These are phyloP conservation scores for Oikopleura albicans DNA, from an alignment of 23 tunicate genomes.

Conservation along the genomic window DNA sequence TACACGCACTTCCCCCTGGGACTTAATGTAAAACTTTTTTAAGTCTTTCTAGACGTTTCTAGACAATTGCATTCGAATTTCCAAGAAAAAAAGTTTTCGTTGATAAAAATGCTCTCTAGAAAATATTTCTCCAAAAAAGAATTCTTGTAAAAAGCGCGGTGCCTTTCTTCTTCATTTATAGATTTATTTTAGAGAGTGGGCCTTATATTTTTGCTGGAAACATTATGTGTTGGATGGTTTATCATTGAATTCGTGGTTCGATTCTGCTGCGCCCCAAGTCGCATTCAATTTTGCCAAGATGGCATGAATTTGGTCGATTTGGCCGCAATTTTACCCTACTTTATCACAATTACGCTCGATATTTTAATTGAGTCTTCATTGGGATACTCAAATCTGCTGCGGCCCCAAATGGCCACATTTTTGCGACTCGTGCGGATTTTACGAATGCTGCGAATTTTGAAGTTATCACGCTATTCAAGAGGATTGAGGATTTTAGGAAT, in stretches of 20 bases:
- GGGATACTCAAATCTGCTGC: slow-evolving; percentile 1
- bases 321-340: slow-evolving; percentile 76
- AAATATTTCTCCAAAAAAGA: too few species aligned
- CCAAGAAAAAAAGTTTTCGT: too few species aligned
- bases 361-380: slow-evolving; percentile 22
- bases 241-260: slow-evolving; percentile 54
- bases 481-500: slow-evolving; percentile 80
- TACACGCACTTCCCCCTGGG: too few species aligned
- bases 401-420: slow-evolving; percentile 8
- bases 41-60: too few species aligned
- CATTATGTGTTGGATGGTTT: slow-evolving; percentile 87
- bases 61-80: too few species aligned
- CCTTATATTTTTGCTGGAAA: slow-evolving; percentile 44
- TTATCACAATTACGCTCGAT: slow-evolving; percentile 35
- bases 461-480: slow-evolving; percentile 83
- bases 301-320: slow-evolving; percentile 60
- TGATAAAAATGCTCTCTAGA: too few species aligned
- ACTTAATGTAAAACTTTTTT: too few species aligned
- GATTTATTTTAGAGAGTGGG: not conserved
- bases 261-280: slow-evolving; percentile 40
- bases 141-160: not conserved
- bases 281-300: slow-evolving; percentile 39
- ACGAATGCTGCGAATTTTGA: slow-evolving; percentile 82
- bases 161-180: not conserved
- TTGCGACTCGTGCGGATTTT: slow-evolving; percentile 22